A percentile compares a stretch with the other conserved stretches of the same genome.
These are phyloP conservation scores for fruit fly (Drosophila melanogaster) DNA, from an alignment of 1,140 invertebrate species.

Conservation along the genomic window DNA sequence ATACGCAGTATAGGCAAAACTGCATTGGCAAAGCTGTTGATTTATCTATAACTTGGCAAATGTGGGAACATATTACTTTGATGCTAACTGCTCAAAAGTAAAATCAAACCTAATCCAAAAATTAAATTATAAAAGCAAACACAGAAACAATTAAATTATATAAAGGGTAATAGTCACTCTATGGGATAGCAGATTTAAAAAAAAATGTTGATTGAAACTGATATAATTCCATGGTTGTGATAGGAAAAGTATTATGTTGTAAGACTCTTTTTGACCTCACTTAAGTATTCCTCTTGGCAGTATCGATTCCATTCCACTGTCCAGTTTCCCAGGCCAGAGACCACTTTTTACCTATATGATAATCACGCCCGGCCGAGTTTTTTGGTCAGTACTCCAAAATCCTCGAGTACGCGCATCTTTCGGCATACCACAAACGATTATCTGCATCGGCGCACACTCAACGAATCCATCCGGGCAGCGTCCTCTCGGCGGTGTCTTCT, in stretches of 20 bases:
- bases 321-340: constrained; percentile 33
- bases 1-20: too few species aligned
- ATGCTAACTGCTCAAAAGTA: too few species aligned
- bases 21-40: too few species aligned
- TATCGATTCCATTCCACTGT: neutral
- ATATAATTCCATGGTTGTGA: too few species aligned
- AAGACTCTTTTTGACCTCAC: neutral
- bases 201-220: too few species aligned
- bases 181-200: too few species aligned
- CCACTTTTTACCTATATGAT: constrained; percentile 53
- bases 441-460: constrained; percentile 73
- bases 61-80: too few species aligned
- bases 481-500: constrained; percentile 17
- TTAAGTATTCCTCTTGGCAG: neutral
- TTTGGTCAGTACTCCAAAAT: constrained; percentile 24
- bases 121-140: too few species aligned
- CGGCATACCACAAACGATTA: constrained; percentile 83
- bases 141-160: too few species aligned
- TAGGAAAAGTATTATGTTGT: neutral
- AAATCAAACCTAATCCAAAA: too few species aligned
- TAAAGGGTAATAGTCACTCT: too few species aligned
- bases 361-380: constrained; percentile 3
- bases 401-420: constrained; percentile 44
- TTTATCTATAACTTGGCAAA: neutral
- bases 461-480: constrained; percentile 48